These are phyloP conservation scores for Adrianichthys oophorus DNA, from an alignment of 2,797 vertebrate genomes.

Conservation along the genomic window DNA sequence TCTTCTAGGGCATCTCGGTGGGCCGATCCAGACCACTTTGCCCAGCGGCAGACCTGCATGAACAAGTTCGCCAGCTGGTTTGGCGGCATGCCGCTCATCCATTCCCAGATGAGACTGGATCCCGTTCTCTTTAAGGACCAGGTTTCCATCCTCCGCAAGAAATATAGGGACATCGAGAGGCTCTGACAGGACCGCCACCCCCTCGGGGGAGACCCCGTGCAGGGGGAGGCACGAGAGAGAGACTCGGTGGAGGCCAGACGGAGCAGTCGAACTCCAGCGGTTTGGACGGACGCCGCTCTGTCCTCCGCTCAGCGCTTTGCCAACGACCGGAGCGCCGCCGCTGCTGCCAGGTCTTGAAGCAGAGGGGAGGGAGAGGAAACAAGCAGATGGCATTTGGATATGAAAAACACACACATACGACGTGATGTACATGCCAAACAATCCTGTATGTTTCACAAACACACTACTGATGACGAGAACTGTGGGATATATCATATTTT, in stretches of 20 bases:
- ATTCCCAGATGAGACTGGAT: constrained; percentile 98
- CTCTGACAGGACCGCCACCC: constrained; percentile 87
- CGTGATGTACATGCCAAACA: constrained; percentile 53
- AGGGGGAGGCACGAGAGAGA: constrained; percentile 64
- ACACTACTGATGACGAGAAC: constrained; percentile 70
- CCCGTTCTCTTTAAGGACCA: constrained; percentile 99
- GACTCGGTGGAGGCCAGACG: constrained; percentile 60
- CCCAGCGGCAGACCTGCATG: constrained; percentile 99
- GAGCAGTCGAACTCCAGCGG: constrained; percentile 45
- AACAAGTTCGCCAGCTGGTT: constrained; percentile 99
- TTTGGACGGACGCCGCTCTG: constrained; percentile 48
- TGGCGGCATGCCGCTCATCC: constrained; percentile 98
- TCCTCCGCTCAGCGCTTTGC: constrained; percentile 70
- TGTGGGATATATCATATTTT: constrained; percentile 64
- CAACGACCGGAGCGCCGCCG: constrained; percentile 55
- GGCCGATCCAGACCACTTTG: constrained; percentile 98
- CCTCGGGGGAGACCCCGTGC: constrained; percentile 64
- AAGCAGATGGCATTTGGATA: constrained; percentile 49
- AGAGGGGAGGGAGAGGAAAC: constrained; percentile 28
- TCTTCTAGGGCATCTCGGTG: constrained; percentile 89
- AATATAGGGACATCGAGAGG: constrained; percentile 98
- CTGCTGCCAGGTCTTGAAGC: constrained; percentile 49
- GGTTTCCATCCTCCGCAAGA: constrained; percentile 98
- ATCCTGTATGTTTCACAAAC: constrained; percentile 46
- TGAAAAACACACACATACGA: constrained; percentile 38